Conservation (phyloP, 2,113 vertebrate genomes). For the Peucedramus taeniatus region DNA sequence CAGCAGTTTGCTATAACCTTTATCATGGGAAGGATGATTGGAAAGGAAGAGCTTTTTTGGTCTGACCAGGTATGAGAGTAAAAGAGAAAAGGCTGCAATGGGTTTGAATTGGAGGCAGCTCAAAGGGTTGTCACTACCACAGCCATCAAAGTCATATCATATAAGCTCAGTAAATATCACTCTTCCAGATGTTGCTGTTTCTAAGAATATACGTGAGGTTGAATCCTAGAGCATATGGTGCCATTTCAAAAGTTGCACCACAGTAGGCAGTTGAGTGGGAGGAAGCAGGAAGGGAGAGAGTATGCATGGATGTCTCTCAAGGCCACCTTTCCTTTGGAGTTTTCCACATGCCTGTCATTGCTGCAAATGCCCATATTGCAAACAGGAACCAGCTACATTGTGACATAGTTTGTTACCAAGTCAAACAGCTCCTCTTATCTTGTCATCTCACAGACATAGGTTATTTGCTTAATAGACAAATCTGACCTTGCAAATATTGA, state of each 20-base stretch:
- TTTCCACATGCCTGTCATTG: background rate
- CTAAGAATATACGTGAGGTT: background rate
- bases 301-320: background rate
- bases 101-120: background rate
- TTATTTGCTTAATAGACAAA: background rate
- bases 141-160: background rate
- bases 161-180: background rate
- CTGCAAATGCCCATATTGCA: background rate
- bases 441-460: background rate
- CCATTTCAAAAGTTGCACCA: constrained; percentile 16
- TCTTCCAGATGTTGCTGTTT: constrained; percentile 34
- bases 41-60: background rate
- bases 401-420: background rate
- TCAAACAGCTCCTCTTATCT: background rate
- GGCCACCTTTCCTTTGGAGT: background rate
- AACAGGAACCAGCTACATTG: background rate
- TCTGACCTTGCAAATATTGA: background rate
- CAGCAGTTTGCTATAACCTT: background rate
- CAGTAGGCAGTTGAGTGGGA: constrained; percentile 13
- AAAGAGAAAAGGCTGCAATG: background rate
- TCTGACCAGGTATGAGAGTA: background rate
- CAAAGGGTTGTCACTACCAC: background rate
- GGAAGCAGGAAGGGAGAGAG: background rate
- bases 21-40: background rate
- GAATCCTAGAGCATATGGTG: background rate